Conservation (phyloP, 2,113 vertebrate genomes). For the Sisor rabdophorus region DNA sequence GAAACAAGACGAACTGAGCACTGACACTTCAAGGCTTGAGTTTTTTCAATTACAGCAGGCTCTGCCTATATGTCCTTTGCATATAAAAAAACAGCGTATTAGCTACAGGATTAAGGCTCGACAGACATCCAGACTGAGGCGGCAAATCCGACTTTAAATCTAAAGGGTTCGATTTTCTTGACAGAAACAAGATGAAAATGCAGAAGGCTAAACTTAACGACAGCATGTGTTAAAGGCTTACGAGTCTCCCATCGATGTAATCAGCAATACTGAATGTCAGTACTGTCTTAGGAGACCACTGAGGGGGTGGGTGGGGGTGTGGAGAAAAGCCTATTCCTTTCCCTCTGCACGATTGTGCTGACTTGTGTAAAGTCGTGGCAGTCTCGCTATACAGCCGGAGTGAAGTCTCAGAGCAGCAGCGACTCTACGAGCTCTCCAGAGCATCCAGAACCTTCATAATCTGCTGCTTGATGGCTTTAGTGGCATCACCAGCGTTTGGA, state of each 20-base stretch:
- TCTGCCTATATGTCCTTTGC: constrained; percentile 22
- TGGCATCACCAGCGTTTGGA: constrained; percentile 95
- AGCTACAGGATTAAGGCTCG: constrained; percentile 35
- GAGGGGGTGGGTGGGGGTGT: neutral
- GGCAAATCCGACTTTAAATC: constrained; percentile 23
- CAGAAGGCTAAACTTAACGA: constrained; percentile 26
- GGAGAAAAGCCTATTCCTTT: neutral
- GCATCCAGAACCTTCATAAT: constrained; percentile 99
- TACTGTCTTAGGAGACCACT: constrained; percentile 11
- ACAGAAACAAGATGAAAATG: constrained; percentile 33
- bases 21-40: constrained; percentile 15
- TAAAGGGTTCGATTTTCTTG: constrained; percentile 30
- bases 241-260: constrained; percentile 11
- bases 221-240: constrained; percentile 7
- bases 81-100: constrained; percentile 33
- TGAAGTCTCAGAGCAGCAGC: constrained; percentile 40
- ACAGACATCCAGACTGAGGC: constrained; percentile 31
- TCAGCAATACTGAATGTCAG: constrained; percentile 23
- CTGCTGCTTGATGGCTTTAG: constrained; percentile 98
- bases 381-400: constrained; percentile 13
- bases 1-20: constrained; percentile 22
- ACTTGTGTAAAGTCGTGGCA: constrained; percentile 14
- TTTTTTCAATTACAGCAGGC: constrained; percentile 3
- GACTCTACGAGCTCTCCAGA: constrained; percentile 85
- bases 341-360: constrained; percentile 24